A percentile compares a stretch with the other conserved stretches of the same genome.
Conservation (phyloP, 30 jellyfish, hydroid and myxozoan species). For the Rhopilema esculentum region DNA sequence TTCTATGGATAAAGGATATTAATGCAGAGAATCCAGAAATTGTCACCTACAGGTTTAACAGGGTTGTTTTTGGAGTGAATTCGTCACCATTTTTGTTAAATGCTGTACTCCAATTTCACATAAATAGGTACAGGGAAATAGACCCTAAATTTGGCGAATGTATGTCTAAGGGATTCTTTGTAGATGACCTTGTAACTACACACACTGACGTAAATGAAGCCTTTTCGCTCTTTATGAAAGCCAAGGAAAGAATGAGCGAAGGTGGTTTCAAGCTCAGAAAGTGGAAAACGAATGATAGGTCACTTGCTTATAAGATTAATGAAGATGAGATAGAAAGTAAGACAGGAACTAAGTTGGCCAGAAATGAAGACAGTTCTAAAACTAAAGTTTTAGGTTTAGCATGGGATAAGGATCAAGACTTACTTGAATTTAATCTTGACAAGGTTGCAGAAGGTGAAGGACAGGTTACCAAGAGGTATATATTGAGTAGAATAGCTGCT, state of each 20-base stretch:
- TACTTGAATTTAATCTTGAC: slow-evolving; percentile 20
- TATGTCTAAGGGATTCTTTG: slow-evolving; percentile 23
- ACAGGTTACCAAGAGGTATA: slow-evolving; percentile 26
- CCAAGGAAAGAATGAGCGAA: slow-evolving; percentile 60
- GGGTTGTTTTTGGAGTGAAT: slow-evolving; percentile 46
- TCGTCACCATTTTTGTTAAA: slow-evolving; percentile 46
- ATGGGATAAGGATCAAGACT: slow-evolving; percentile 31
- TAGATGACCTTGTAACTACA: slow-evolving; percentile 26
- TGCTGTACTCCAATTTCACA: slow-evolving; percentile 41
- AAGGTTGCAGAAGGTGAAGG: slow-evolving; percentile 20
- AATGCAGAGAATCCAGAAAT: slow-evolving; percentile 30
- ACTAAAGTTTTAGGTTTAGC: slow-evolving; percentile 25
- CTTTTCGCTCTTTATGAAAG: slow-evolving; percentile 12
- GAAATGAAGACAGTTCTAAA: slow-evolving; percentile 4
- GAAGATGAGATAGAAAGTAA: slow-evolving; percentile 10
- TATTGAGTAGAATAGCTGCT: slow-evolving; percentile 19
- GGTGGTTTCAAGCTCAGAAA: slow-evolving; percentile 50
- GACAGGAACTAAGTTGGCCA: neutral
- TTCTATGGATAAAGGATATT: slow-evolving; percentile 51
- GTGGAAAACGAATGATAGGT: slow-evolving; percentile 44
- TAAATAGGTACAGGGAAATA: slow-evolving; percentile 19
- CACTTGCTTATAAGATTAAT: slow-evolving; percentile 11
- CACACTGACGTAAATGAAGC: slow-evolving; percentile 7
- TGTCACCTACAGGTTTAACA: slow-evolving; percentile 4
- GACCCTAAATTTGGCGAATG: slow-evolving; percentile 46